phyloP scores from a whole-genome alignment of 2,888 invertebrate genomes.

The Philereme vetulata region DNA sequence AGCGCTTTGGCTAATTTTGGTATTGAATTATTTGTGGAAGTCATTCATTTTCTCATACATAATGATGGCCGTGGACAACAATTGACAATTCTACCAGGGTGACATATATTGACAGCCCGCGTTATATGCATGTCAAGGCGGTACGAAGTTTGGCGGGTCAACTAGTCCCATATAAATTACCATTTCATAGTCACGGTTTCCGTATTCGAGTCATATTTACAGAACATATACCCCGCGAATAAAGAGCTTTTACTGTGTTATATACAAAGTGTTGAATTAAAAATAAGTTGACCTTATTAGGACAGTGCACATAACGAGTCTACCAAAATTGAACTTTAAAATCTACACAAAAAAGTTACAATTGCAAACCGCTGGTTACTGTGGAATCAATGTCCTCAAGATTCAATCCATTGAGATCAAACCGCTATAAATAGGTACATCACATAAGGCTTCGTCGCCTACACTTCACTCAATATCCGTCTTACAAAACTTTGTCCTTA shows the following conservation, averaged over 20 bases:
- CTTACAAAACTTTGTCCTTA: slow-evolving; percentile 21
- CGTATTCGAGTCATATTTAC: too few species aligned
- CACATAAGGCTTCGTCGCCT: slow-evolving; percentile 62
- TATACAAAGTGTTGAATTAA: neutral
- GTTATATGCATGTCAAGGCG: too few species aligned
- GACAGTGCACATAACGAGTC: slow-evolving; percentile 67
- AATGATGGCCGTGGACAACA: too few species aligned
- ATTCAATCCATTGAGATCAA: slow-evolving; percentile 74
- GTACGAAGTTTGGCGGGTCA: too few species aligned
- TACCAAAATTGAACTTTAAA: slow-evolving; percentile 37
- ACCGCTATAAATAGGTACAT: slow-evolving; percentile 65
- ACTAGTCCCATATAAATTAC: too few species aligned
- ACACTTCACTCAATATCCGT: slow-evolving; percentile 37
- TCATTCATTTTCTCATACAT: too few species aligned
- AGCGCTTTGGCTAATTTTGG: too few species aligned
- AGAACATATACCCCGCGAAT: too few species aligned
- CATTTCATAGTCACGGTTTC: too few species aligned
- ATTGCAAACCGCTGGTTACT: slow-evolving; percentile 28
- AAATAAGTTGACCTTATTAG: slow-evolving; percentile 19
- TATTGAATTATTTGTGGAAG: too few species aligned
- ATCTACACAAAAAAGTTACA: slow-evolving; percentile 47
- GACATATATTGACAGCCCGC: too few species aligned
- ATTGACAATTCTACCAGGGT: too few species aligned
- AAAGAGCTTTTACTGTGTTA: neutral
- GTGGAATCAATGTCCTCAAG: slow-evolving; percentile 52